Percentiles rank a stretch among this genome's conserved stretches.
These are phyloP conservation scores for Miniopterus natalensis DNA, from an alignment of 2,113 vertebrate species.

Conservation along the genomic window DNA sequence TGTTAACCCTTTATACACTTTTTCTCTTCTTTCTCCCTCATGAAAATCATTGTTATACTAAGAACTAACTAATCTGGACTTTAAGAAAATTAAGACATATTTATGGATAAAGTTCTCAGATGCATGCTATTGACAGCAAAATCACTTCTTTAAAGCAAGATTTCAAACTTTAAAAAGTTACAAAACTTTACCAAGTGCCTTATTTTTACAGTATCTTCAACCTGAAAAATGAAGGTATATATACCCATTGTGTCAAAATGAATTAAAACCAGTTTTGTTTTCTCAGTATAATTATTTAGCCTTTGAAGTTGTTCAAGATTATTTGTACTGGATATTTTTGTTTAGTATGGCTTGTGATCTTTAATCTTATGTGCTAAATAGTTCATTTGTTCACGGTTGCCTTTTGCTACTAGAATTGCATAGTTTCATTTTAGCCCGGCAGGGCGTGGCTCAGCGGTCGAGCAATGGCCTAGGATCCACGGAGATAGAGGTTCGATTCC, in stretches of 20 bases:
- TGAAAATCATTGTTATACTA: background rate
- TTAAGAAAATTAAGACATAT: background rate
- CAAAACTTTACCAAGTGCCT: background rate
- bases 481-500: too few species aligned
- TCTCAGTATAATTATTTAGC: background rate
- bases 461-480: too few species aligned
- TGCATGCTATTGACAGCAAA: background rate
- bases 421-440: background rate
- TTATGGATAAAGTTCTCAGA: background rate
- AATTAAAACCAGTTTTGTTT: background rate
- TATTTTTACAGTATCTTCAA: conserved; percentile 31
- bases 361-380: background rate
- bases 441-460: too few species aligned
- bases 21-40: background rate
- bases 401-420: background rate
- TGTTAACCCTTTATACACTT: background rate
- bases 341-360: background rate
- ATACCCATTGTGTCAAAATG: background rate
- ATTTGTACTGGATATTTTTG: background rate
- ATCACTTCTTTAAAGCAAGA: background rate
- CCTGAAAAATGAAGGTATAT: background rate
- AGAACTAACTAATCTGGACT: background rate
- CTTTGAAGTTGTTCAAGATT: background rate
- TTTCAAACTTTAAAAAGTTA: background rate
- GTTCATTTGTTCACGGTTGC: background rate